These are phyloP conservation scores for Peromyscus aztecus DNA, from an alignment of 2,797 vertebrate species.

Conservation along the genomic window DNA sequence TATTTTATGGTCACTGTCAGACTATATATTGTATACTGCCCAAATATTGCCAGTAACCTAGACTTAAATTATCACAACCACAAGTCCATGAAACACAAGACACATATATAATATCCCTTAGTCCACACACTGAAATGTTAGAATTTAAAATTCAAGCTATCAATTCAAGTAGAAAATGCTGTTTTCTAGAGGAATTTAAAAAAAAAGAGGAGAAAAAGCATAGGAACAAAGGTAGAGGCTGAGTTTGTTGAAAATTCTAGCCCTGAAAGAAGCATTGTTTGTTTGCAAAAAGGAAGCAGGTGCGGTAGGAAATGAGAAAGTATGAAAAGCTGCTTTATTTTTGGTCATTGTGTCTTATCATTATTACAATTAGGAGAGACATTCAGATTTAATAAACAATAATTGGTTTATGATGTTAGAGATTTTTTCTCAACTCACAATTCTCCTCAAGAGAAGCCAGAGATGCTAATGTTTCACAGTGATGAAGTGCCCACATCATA, in stretches of 20 bases:
- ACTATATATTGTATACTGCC: constrained; percentile 89
- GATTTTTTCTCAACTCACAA: constrained; percentile 65
- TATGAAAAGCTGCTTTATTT: constrained; percentile 53
- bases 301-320: constrained; percentile 61
- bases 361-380: constrained; percentile 67
- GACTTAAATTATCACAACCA: constrained; percentile 87
- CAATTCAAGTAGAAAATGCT: constrained; percentile 86
- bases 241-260: constrained; percentile 72
- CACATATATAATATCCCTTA: constrained; percentile 85
- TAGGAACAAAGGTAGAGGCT: constrained; percentile 71
- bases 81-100: constrained; percentile 88
- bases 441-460: constrained; percentile 76
- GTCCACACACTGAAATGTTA: constrained; percentile 85
- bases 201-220: constrained; percentile 49
- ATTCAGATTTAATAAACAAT: constrained; percentile 59
- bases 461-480: constrained; percentile 76
- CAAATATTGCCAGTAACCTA: constrained; percentile 87
- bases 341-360: constrained; percentile 34
- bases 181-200: constrained; percentile 81
- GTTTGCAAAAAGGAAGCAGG: constrained; percentile 62
- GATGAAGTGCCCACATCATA: constrained; percentile 81
- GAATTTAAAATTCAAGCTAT: constrained; percentile 86
- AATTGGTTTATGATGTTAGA: constrained; percentile 68
- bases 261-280: constrained; percentile 77
- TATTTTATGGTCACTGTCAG: constrained; percentile 90